Base-by-base conservation (phyloP, 2,113 vertebrate species). In the Penelope pileata region DNA sequence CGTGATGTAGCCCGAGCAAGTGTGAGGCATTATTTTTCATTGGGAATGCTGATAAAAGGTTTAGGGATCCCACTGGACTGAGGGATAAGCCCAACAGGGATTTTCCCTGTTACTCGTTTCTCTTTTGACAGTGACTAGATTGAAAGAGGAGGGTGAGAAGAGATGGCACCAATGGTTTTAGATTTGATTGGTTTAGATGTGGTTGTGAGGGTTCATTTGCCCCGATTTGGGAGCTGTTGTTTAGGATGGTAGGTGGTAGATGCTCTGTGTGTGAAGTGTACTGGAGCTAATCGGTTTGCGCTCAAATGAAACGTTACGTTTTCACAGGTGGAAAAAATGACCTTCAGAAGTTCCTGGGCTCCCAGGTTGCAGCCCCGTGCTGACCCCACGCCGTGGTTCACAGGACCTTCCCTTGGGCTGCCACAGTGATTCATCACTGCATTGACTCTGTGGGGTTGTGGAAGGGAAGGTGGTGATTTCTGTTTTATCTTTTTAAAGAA, bases 111-210 rank as follows among this genome's bases (percentile, higher is more conserved):
- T 93, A 86, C 79, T 97, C 89, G 76, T 93, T 93, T 83, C 79
- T 97, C 89, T 95, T 97, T 83, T 93, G 79, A 91, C 89, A 87
- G 86, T 68, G 59, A 83, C 58, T 74, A 88, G 93, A 94, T 93
- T 91, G 88, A 43, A 83, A 91, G 9, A 29, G 83, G 79, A 94
- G 83, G 83, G 60, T 91, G 6, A 54, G 88, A 83, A 92, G 50
- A 47, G 9, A 3, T 12, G 26, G 15, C 43, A 82, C 11, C 83
- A 53, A 50, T 60, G 42, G n/a, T 32, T 83, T 86, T 64, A 68
- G 69, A 68, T 94, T 72, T 86, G 87, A 72, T 75, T 90, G 80
- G 29, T 76, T 88, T 86, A 56, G 36, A 62, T 79, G 63, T 75
- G 36, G 26, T 51, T 42, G 21, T 60, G 73, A 40, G 32, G 48